Base-by-base conservation (phyloP, 2,113 vertebrate species). In the Collichthys lucidus region DNA sequence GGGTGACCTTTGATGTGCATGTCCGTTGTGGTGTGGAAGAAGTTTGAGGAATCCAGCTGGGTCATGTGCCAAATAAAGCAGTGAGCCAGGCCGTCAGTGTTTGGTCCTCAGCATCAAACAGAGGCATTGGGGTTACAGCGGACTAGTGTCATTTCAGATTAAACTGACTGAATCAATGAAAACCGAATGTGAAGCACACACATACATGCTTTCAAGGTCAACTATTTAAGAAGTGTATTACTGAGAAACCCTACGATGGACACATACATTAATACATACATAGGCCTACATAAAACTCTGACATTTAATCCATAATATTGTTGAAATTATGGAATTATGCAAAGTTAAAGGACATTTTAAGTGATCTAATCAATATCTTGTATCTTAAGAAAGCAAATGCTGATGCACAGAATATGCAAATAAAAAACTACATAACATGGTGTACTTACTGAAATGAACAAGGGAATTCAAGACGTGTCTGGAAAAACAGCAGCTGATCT, bases 41-140 rank as follows among this genome's bases (percentile, higher is more conserved):
- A 61, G 17, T 57, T 76, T 1, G 9, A 5, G 10, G 57, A 50
- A 56, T 79, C 70, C 56, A 79, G 74, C 74, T 81, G 67, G 62
- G 74, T 72, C 75, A 73, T 63, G 53, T 79, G 67, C 77, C 65
- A 87, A 77, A 81, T 76, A 80, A 44, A 81, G 62, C 59, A 70
- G n/a, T 57, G 60, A 80, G 67, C 46, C 77, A 61, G 31, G 40
- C 60, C 70, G 24, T 76, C 50, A 66, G 42, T 55, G 46, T 73
- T 62, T 79, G 80, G 47, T 62, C 55, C 49, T 69, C 24, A 35
- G 61, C 55, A 68, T 72, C 56, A 78, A 81, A 73, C 56, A 61
- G 46, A 75, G 11, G 20, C 29, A 57, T 20, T 10, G 4, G 64
- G 66, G 49, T 85, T 74, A 66, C 14, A 83, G 57, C 72, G 74